Percentiles rank a stretch among this genome's conserved stretches.
phyloP scores from a whole-genome alignment of 2,797 vertebrate species.

The Cynodonichthys magdalenae region DNA sequence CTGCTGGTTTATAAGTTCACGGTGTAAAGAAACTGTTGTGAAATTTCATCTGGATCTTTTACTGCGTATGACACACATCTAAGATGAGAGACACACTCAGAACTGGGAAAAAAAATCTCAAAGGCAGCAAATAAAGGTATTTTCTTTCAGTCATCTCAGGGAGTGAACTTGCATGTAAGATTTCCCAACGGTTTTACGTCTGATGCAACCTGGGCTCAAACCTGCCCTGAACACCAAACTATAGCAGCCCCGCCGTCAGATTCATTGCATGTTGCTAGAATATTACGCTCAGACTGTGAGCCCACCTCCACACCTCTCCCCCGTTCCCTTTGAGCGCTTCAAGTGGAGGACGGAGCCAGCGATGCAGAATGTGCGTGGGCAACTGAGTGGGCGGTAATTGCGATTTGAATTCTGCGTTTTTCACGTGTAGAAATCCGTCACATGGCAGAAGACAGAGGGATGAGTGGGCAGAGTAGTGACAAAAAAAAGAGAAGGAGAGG shows the following conservation, averaged over 20 bases:
- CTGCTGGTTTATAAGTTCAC: not conserved
- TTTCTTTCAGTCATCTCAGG: not conserved
- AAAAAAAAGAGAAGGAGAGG: not conserved
- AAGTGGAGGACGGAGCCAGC: constrained; percentile 50
- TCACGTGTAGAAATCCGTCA: constrained; percentile 51
- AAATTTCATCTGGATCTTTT: not conserved
- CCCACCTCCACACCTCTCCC: constrained; percentile 37
- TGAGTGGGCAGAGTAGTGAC: constrained; percentile 50
- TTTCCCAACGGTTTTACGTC: no score
- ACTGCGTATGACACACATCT: no score
- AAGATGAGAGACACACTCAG: no score
- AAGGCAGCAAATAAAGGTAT: not conserved
- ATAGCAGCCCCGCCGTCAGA: constrained; percentile 6
- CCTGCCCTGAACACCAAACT: no score
- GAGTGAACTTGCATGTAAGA: no score
- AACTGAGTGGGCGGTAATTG: constrained; percentile 40
- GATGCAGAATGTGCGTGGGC: constrained; percentile 57
- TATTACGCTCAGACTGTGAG: constrained; percentile 32
- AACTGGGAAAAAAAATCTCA: no score
- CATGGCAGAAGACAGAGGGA: constrained; percentile 48
- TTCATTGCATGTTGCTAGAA: constrained; percentile 21
- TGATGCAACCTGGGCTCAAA: no score
- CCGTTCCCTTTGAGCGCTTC: constrained; percentile 30
- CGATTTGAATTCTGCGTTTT: constrained; percentile 29
- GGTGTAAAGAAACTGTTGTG: not conserved